Conservation (phyloP, 1,140 invertebrate species). For the Pomacea maculata region DNA sequence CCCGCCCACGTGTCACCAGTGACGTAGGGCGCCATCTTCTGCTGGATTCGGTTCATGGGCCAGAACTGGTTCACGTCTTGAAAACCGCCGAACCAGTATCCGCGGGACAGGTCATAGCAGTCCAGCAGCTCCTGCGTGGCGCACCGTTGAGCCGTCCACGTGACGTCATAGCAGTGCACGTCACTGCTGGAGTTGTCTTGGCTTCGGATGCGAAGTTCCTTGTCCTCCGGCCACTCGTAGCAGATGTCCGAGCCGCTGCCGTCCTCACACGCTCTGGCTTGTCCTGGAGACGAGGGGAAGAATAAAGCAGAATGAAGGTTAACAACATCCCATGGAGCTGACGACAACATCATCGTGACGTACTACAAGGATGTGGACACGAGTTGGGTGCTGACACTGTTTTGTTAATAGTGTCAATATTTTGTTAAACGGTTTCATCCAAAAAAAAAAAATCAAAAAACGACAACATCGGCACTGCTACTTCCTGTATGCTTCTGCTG, state of each 20-base stretch:
- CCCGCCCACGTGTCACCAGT: conserved; percentile 37
- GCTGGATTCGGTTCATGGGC: conserved; percentile 62
- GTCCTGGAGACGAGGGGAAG: background rate
- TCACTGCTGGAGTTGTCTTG: background rate
- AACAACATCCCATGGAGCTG: no score
- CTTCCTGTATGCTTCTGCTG: no score
- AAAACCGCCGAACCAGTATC: conserved; percentile 62
- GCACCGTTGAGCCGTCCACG: conserved; percentile 30
- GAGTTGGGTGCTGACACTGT: background rate
- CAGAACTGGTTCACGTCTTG: conserved; percentile 64
- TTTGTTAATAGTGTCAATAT: background rate
- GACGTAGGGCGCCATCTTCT: conserved; percentile 37
- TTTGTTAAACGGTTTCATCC: background rate
- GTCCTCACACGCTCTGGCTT: background rate
- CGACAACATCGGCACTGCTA: background rate
- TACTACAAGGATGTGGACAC: background rate
- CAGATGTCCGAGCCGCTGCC: background rate
- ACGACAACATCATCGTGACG: background rate
- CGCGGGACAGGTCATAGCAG: conserved; percentile 47
- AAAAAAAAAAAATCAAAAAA: no score
- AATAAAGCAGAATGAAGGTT: background rate
- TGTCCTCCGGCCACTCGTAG: conserved; percentile 16
- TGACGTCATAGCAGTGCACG: conserved; percentile 37
- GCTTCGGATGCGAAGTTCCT: background rate
- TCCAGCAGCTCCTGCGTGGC: conserved; percentile 41